Evolutionary conservation across 2,797 vertebrate species (phyloP).

Genomic region (Coreius guichenoti): DNA sequence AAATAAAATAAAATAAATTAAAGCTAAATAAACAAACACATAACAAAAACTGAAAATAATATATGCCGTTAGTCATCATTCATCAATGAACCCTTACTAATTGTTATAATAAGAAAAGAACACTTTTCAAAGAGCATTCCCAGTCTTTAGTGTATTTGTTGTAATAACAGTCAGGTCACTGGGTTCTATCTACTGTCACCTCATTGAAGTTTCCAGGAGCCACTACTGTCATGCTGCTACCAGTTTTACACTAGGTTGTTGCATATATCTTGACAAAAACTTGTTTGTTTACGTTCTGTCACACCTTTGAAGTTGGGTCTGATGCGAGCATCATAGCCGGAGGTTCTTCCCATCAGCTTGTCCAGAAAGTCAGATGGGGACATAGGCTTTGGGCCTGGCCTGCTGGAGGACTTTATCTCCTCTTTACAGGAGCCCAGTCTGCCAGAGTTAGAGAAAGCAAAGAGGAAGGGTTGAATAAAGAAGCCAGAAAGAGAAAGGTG

Average conservation of each 20-base stretch:
- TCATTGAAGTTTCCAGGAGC: conserved; percentile 13
- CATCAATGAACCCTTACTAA: not conserved
- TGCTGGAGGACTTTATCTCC: conserved; percentile 84
- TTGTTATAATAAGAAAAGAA: not conserved
- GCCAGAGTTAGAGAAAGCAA: conserved; percentile 44
- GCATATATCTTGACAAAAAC: not conserved
- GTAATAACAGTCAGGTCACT: not conserved
- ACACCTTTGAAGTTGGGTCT: conserved; percentile 97
- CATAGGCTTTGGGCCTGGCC: conserved; percentile 76
- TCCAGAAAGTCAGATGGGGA: conserved; percentile 96
- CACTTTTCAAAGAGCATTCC: not conserved
- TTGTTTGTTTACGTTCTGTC: conserved; percentile 22
- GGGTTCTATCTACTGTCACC: conserved; percentile 4
- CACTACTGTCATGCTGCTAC: conserved; percentile 8
- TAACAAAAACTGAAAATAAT: not conserved
- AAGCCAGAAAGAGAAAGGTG: conserved; percentile 32
- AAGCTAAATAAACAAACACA: not conserved
- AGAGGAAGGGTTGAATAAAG: conserved; percentile 21
- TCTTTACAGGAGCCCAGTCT: conserved; percentile 90
- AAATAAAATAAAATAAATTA: too few species aligned
- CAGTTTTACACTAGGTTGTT: not conserved
- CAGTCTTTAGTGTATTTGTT: not conserved
- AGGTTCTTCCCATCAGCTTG: conserved; percentile 94
- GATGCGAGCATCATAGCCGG: conserved; percentile 93
- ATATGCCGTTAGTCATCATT: not conserved